Conservation (phyloP, 2,888 invertebrate species). For the Pseudolycoriella hygida region DNA sequence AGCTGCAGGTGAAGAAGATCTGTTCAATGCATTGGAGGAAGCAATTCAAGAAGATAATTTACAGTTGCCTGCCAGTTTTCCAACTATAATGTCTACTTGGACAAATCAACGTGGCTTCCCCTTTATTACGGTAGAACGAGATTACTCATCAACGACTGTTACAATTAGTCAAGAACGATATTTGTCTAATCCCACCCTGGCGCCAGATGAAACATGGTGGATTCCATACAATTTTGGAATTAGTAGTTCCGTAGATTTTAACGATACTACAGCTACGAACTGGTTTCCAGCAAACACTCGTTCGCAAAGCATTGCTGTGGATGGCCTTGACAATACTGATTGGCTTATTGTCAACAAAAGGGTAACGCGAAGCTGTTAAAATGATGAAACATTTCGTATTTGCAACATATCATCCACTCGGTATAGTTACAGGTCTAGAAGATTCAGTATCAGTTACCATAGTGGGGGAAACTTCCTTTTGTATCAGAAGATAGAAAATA, state of each 20-base stretch:
- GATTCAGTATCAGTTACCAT: too few relatives aligned
- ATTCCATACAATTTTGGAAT: constrained; percentile 22
- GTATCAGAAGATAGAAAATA: too few relatives aligned
- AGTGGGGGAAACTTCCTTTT: too few relatives aligned
- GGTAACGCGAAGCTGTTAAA: too few relatives aligned
- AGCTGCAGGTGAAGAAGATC: neutral
- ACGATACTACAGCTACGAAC: too few relatives aligned
- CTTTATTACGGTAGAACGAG: constrained; percentile 25
- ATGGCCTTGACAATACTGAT: neutral
- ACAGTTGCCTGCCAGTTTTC: neutral
- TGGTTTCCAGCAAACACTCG: too few relatives aligned
- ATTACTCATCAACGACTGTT: neutral
- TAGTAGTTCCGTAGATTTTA: neutral
- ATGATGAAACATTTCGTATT: too few relatives aligned
- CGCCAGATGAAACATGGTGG: constrained; percentile 13
- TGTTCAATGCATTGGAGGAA: neutral
- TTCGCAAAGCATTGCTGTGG: too few relatives aligned
- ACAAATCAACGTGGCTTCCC: constrained; percentile 36
- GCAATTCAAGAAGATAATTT: neutral
- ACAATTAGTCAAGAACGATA: neutral
- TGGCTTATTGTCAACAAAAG: neutral
- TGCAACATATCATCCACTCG: too few relatives aligned
- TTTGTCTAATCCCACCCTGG: neutral
- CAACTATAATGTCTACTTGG: constrained; percentile 35
- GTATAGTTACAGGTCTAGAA: too few relatives aligned